Conservation (phyloP, 2,888 invertebrate species). For the Belgica antarctica region DNA sequence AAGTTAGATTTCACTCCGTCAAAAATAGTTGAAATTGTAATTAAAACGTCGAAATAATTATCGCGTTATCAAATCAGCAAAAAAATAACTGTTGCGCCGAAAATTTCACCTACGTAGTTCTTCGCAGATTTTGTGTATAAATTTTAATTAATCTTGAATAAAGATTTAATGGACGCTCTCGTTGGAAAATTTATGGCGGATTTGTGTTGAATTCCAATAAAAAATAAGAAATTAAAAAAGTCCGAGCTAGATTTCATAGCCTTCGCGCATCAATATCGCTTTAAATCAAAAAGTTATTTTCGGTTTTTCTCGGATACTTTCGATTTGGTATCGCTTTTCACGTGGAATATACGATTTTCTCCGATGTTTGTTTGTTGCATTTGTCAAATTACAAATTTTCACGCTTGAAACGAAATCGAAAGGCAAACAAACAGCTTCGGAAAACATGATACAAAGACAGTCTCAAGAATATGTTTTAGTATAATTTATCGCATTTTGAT, state of each 20-base stretch:
- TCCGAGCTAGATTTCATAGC: not conserved
- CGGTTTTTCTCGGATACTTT: slow-evolving; percentile 5
- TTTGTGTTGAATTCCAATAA: slow-evolving; percentile 24
- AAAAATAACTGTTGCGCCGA: not conserved
- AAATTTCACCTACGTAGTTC: not conserved
- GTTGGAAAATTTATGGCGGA: slow-evolving; percentile 26
- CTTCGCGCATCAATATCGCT: slow-evolving; percentile 28
- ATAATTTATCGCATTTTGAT: slow-evolving; percentile 34
- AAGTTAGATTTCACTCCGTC: not conserved
- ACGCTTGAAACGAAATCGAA: not conserved
- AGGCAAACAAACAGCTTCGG: slow-evolving; percentile 1
- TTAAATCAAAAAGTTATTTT: slow-evolving; percentile 41
- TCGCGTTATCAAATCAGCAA: not conserved
- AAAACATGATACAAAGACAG: not conserved
- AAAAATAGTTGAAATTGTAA: not conserved
- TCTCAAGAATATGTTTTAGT: slow-evolving; percentile 17
- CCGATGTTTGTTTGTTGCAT: not conserved
- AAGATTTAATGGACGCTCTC: slow-evolving; percentile 3
- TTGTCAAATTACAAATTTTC: not conserved
- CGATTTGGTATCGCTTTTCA: slow-evolving; percentile 33
- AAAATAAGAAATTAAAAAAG: not conserved
- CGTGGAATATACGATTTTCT: not conserved
- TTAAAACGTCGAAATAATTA: not conserved
- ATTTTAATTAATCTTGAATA: slow-evolving; percentile 34
- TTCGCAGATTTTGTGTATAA: slow-evolving; percentile 22